Evolutionary conservation across 2,113 vertebrate species (phyloP).

Genomic region (Baryphthengus martii): DNA sequence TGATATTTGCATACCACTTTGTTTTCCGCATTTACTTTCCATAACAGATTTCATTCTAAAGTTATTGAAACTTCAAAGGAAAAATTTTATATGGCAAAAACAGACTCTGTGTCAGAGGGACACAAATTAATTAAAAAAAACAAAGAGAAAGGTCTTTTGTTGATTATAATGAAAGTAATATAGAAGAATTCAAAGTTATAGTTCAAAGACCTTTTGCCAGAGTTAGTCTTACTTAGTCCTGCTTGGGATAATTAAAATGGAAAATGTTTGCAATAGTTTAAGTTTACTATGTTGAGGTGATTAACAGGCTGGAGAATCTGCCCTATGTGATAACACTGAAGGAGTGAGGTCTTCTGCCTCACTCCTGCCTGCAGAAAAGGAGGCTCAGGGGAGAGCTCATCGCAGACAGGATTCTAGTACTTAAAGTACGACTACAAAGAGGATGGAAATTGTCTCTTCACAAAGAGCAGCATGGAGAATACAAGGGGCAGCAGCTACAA

Average conservation of each 20-base stretch:
- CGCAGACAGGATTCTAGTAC: not conserved
- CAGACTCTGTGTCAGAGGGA: not conserved
- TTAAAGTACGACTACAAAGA: not conserved
- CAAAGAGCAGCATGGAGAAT: not conserved
- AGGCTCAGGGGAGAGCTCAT: not conserved
- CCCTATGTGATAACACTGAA: not conserved
- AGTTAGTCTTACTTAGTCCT: not conserved
- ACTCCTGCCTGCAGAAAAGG: not conserved
- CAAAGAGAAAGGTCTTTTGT: not conserved
- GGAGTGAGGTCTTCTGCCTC: not conserved
- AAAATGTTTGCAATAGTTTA: not conserved
- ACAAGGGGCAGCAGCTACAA: not conserved
- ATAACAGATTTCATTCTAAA: not conserved
- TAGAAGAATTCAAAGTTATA: not conserved
- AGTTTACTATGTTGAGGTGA: not conserved
- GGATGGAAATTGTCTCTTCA: not conserved
- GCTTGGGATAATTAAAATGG: not conserved
- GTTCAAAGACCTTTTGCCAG: not conserved
- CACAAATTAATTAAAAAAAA: not conserved
- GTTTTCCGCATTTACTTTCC: not conserved
- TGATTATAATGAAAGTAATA: not conserved
- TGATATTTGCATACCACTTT: not conserved
- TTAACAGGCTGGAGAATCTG: not conserved
- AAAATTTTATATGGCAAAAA: not conserved
- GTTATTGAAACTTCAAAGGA: not conserved